Evolutionary conservation across 2,797 vertebrate genomes (phyloP).

Genomic region (Eidolon dupreanum): DNA sequence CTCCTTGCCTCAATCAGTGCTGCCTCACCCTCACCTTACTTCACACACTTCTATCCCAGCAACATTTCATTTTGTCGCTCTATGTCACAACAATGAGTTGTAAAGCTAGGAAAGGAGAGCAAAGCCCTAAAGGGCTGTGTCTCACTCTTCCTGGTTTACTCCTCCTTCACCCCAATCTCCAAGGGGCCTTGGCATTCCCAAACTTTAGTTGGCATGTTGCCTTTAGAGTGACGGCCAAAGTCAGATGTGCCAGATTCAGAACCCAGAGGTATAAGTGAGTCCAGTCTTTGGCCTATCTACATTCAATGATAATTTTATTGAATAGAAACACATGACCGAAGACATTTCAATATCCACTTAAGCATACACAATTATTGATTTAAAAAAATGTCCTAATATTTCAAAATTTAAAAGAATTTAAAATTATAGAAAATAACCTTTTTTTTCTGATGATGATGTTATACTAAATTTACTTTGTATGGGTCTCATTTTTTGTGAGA

Average conservation of each 20-base stretch:
- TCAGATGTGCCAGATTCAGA: neutral
- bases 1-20: neutral
- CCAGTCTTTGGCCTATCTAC: neutral
- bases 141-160: neutral
- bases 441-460: neutral
- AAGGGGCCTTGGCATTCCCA: neutral
- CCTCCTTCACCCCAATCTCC: neutral
- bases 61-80: neutral
- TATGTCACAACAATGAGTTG: neutral
- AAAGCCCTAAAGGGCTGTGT: neutral
- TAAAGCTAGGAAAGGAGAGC: neutral
- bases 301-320: conserved; percentile 30
- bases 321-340: conserved; percentile 34
- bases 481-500: neutral
- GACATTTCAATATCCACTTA: neutral
- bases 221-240: neutral
- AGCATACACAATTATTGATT: neutral
- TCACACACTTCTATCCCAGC: neutral
- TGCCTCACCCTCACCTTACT: neutral
- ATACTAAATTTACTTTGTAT: neutral
- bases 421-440: neutral
- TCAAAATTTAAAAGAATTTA: neutral
- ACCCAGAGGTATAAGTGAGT: neutral
- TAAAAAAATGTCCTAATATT: conserved; percentile 30
- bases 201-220: neutral